Conservation (phyloP, 1,140 invertebrate species). For the Ephestia elutella region DNA sequence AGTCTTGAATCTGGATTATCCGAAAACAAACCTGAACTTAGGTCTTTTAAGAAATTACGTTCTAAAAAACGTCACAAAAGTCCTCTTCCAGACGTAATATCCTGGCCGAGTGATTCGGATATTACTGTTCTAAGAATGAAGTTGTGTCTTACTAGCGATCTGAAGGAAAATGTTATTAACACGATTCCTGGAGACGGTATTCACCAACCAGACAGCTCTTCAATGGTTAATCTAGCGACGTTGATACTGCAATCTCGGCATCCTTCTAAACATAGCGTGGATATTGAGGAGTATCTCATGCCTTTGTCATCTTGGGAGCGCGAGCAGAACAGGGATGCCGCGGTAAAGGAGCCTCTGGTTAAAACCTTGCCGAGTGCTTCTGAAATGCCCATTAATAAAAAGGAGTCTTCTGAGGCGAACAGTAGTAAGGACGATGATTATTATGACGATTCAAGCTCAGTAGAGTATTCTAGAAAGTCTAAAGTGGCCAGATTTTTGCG, state of each 20-base stretch:
- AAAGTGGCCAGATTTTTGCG: constrained; percentile 59
- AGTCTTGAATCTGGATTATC: constrained; percentile 48
- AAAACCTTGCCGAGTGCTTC: not conserved
- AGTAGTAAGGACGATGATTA: constrained; percentile 23
- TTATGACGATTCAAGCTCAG: constrained; percentile 22
- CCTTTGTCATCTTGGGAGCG: constrained; percentile 58
- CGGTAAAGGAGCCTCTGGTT: constrained; percentile 10
- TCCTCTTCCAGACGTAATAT: constrained; percentile 39
- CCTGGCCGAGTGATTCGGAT: constrained; percentile 67
- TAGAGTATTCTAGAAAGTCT: constrained; percentile 38
- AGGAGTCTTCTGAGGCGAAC: constrained; percentile 14
- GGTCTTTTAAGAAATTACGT: constrained; percentile 37
- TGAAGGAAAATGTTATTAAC: constrained; percentile 35
- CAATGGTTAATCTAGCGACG: constrained; percentile 64
- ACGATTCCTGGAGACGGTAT: constrained; percentile 51
- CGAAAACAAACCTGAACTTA: constrained; percentile 29
- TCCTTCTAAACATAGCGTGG: constrained; percentile 49
- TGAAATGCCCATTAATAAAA: not conserved
- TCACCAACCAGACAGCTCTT: constrained; percentile 52
- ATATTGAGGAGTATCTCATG: constrained; percentile 49
- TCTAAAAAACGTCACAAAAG: constrained; percentile 38
- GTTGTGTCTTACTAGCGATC: constrained; percentile 29
- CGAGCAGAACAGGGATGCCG: constrained; percentile 19
- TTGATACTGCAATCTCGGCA: constrained; percentile 48
- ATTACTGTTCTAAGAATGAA: constrained; percentile 64